Evolutionary conservation across 2,797 vertebrate species (phyloP).

Genomic region (Apogon hyalosoma): DNA sequence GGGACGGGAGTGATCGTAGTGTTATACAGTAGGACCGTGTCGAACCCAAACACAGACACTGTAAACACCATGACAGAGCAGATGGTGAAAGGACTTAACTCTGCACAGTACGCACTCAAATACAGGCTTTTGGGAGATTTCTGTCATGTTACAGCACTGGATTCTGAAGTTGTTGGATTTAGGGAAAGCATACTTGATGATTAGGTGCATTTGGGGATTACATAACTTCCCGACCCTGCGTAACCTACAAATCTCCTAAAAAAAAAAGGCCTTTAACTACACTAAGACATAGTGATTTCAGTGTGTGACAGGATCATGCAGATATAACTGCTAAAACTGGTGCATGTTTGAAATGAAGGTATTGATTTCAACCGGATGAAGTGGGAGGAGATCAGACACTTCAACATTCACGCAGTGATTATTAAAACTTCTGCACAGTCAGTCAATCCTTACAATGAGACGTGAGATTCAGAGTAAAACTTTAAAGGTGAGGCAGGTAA

Average conservation of each 20-base stretch:
- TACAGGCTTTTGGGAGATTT: slow-evolving; percentile 32
- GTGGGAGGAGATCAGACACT: neutral
- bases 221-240: slow-evolving; percentile 18
- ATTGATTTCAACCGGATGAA: slow-evolving; percentile 5
- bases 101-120: slow-evolving; percentile 20
- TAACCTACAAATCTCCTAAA: slow-evolving; percentile 27
- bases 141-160: slow-evolving; percentile 20
- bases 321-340: slow-evolving; percentile 1
- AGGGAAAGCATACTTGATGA: slow-evolving; percentile 32
- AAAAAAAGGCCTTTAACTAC: neutral
- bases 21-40: slow-evolving; percentile 39
- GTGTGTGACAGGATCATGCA: neutral
- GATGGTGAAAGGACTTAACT: slow-evolving; percentile 49
- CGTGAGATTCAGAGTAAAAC: neutral
- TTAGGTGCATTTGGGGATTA: slow-evolving; percentile 57
- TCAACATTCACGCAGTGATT: neutral
- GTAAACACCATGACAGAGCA: slow-evolving; percentile 41
- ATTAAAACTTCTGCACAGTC: neutral
- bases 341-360: slow-evolving; percentile 6
- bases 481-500: neutral
- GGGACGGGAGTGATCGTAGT: slow-evolving; percentile 28
- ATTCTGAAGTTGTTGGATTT: slow-evolving; percentile 50
- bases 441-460: neutral
- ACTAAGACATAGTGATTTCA: slow-evolving; percentile 10
- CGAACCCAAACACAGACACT: slow-evolving; percentile 54